Evolutionary conservation across 2,113 vertebrate genomes (phyloP).

Genomic region (cattle (Bos taurus)): ARS-UCD2.0 NC_037357.1:60223501-60224000

Average conservation of each 20-base stretch:
- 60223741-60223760: neutral
- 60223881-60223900: neutral
- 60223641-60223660: neutral
- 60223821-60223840: neutral
- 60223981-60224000: neutral
- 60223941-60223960: neutral
- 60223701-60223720: neutral
- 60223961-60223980: neutral
- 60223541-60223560: neutral
- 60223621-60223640: neutral
- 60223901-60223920: neutral
- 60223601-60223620: neutral
- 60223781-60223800: neutral
- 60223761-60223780: neutral
- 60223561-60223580: neutral
- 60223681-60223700: neutral
- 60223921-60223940: neutral
- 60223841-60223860: neutral
- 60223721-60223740: neutral
- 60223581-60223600: conserved; percentile 27
- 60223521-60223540: neutral
- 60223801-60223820: neutral
- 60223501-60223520: neutral
- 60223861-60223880: neutral
- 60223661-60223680: neutral